Conservation (phyloP, 2,888 invertebrate genomes). For the Rotaria socialis region DNA sequence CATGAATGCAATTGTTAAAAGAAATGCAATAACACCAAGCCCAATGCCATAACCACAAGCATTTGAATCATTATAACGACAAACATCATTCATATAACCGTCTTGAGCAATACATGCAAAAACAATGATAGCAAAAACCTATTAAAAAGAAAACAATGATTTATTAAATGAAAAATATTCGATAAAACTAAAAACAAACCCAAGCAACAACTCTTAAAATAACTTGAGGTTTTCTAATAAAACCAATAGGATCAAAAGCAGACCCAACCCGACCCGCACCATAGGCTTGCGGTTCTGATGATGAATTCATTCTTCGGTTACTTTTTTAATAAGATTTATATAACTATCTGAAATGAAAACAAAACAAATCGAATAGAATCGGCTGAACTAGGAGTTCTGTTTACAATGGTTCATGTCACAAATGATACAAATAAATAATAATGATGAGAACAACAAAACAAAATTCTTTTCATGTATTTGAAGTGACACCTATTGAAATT, state of each 20-base stretch:
- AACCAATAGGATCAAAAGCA: conserved; percentile 77
- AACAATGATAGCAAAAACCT: conserved; percentile 91
- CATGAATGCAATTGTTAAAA: conserved; percentile 75
- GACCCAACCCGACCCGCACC: conserved; percentile 87
- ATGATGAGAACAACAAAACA: no score
- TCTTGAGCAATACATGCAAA: conserved; percentile 82
- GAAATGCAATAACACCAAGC: conserved; percentile 82
- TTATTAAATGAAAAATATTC: no score
- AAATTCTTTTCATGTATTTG: no score
- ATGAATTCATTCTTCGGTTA: background rate
- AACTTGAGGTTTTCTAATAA: conserved; percentile 86
- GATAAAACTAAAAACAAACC: conserved; percentile 64
- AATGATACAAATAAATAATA: no score
- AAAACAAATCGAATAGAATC: no score
- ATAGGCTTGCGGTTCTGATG: conserved; percentile 66
- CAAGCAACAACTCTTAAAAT: conserved; percentile 82
- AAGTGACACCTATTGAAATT: no score
- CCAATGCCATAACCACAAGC: conserved; percentile 81
- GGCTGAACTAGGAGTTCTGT: no score
- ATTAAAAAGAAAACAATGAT: no score
- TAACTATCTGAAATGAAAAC: no score
- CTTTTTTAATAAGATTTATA: no score
- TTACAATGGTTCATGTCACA: no score
- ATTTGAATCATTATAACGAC: conserved; percentile 78
- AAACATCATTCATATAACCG: conserved; percentile 67